phyloP scores from a whole-genome alignment of 2,797 vertebrate species.

The Picus viridis region DNA sequence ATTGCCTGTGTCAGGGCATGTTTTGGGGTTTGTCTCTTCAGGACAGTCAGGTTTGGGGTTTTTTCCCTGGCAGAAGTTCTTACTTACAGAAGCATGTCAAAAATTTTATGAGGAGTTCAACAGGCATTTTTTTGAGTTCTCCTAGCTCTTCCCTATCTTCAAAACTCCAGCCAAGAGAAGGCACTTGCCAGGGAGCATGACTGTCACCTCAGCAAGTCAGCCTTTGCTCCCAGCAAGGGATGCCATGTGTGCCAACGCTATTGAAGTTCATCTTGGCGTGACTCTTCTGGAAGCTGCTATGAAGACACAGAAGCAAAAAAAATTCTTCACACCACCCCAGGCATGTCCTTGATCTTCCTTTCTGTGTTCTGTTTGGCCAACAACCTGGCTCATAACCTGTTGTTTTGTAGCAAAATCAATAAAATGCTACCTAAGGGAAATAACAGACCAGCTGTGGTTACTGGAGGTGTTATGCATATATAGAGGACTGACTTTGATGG shows the following conservation, averaged over 20 bases:
- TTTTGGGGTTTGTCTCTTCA: too few relatives aligned
- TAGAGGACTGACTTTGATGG: background rate
- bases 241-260: background rate
- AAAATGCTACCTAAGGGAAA: background rate
- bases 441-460: background rate
- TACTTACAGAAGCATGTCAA: background rate
- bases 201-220: background rate
- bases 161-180: background rate
- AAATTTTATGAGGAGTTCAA: background rate
- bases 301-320: background rate
- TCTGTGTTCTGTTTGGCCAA: background rate
- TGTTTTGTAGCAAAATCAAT: background rate
- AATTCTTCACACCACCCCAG: accelerated
- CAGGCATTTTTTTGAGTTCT: accelerated
- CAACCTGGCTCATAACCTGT: background rate
- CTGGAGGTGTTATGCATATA: background rate
- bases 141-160: background rate
- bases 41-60: background rate
- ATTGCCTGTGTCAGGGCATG: too few relatives aligned
- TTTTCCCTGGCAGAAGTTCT: background rate
- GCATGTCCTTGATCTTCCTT: accelerated
- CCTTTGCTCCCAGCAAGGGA: background rate
- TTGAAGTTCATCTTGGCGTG: accelerated
- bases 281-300: background rate
- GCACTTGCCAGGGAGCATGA: background rate